Evolutionary conservation across 2,797 vertebrate genomes (phyloP).

Genomic region (Phoeniculus purpureus): DNA sequence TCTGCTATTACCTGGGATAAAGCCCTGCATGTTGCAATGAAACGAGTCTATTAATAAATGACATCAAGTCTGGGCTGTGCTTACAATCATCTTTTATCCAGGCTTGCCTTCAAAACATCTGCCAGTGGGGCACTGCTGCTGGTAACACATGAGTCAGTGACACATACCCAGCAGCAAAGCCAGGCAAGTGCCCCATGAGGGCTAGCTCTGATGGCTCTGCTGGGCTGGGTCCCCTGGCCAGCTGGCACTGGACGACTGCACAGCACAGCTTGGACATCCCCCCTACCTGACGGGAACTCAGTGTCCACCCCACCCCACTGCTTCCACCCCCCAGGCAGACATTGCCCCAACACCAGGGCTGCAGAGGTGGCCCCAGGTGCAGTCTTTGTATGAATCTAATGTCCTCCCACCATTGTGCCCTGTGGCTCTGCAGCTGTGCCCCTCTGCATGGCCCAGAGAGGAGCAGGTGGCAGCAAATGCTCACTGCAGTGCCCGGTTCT

Average conservation of each 20-base stretch:
- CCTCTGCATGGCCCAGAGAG: neutral
- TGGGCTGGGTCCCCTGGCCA: neutral
- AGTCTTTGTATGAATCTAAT: accelerated
- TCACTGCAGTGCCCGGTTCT: accelerated
- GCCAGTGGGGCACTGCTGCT: neutral
- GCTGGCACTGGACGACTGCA: neutral
- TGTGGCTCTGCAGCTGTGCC: neutral
- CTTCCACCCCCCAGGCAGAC: neutral
- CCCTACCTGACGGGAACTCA: accelerated
- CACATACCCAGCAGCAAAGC: accelerated
- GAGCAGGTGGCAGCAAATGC: neutral
- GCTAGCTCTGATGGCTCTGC: accelerated
- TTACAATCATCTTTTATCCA: neutral
- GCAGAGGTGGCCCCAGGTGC: neutral
- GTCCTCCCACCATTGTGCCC: accelerated
- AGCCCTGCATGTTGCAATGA: neutral
- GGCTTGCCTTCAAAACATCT: neutral
- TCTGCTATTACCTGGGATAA: neutral
- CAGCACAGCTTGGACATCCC: neutral
- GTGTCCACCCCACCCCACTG: accelerated
- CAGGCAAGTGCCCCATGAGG: neutral
- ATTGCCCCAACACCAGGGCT: accelerated
- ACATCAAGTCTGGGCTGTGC: neutral
- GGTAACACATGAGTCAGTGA: neutral
- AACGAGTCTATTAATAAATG: conserved; percentile 22